Base-by-base conservation (phyloP, 2,113 vertebrate species). In the Plectropomus leopardus region DNA sequence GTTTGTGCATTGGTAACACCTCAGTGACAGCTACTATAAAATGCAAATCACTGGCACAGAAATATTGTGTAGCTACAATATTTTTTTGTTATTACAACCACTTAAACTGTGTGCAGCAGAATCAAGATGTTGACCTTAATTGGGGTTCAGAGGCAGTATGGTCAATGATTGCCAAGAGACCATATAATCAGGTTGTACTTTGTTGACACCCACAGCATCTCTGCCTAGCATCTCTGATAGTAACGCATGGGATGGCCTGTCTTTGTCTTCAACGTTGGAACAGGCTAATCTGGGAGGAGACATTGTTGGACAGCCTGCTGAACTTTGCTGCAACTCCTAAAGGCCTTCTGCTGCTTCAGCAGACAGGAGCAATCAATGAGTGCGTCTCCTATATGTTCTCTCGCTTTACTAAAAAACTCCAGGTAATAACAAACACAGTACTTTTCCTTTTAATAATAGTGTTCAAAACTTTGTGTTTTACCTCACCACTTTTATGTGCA, bases 271-370 rank as follows among this genome's bases (percentile, higher is more conserved):
- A 2, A 24, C 34, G 72, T 5, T 69, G 32, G 1, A 23, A 19
- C 94, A 99, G 98, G 74, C 88, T 94, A 61, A 54, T 95, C 67
- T 98, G 96, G 96, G 97, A 98, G 93, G 97, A 99, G 68, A 97
- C 96, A 54, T 88, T 99, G 82, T 90, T 99, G 92, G 97, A 98
- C 90, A 96, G 96, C 82, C 93, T 99, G 91, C 87, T 99, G 66
- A 95, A 96, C 92, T 99, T 99, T 92, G 95, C 97, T 63, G 94
- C 95, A 2, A 98, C 98, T 5, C 97, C 98, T 11, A 98, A 95
- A 93, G 98, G 98, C 76, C 91, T 98, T 11, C 89, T 98, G 28
- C 94, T 99, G 73, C 97, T 99, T 53, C 96, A 97, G 53, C 96
- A 95, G 88, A 98, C 97, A 7, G 98, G 96, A 67, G 94, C 96